Evolutionary conservation across 1,140 invertebrate species (phyloP).

Genomic region (Magallana gigas): DNA sequence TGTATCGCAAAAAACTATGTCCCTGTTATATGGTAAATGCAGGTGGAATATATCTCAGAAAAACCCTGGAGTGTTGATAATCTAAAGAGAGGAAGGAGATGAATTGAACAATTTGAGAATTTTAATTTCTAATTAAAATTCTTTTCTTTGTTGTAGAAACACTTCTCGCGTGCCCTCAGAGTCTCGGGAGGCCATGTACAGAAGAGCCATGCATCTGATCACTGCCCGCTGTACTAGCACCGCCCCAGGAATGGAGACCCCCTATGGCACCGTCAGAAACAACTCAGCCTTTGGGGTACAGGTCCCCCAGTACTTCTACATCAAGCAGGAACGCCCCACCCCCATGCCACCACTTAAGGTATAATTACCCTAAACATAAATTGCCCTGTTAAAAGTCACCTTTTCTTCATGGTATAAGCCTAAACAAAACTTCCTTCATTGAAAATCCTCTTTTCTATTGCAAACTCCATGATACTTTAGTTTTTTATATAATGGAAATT

Average conservation of each 20-base stretch:
- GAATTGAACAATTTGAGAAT: too few species aligned
- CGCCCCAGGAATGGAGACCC: constrained; percentile 49
- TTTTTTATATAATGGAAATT: too few species aligned
- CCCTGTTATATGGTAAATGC: too few species aligned
- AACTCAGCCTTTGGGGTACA: constrained; percentile 59
- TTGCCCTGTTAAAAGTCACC: neutral
- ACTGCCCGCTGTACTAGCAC: constrained; percentile 64
- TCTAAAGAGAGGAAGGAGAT: too few species aligned
- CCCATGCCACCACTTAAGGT: constrained; percentile 73
- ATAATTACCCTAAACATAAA: constrained; percentile 12
- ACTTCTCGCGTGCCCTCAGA: constrained; percentile 49
- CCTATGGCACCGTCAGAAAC: constrained; percentile 51
- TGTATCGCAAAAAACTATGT: too few species aligned
- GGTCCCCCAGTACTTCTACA: constrained; percentile 70
- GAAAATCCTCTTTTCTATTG: too few species aligned
- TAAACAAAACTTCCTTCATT: too few species aligned
- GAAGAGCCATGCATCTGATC: constrained; percentile 65
- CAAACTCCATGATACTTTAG: too few species aligned
- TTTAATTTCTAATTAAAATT: neutral
- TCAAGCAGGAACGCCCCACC: constrained; percentile 66
- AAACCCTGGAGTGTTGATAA: too few species aligned
- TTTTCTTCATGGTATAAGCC: too few species aligned
- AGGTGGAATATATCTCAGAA: too few species aligned
- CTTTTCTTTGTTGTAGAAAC: constrained; percentile 45
- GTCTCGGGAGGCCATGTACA: constrained; percentile 62